Base-by-base conservation (phyloP, 2,113 vertebrate genomes). In the Alligator sinensis region DNA sequence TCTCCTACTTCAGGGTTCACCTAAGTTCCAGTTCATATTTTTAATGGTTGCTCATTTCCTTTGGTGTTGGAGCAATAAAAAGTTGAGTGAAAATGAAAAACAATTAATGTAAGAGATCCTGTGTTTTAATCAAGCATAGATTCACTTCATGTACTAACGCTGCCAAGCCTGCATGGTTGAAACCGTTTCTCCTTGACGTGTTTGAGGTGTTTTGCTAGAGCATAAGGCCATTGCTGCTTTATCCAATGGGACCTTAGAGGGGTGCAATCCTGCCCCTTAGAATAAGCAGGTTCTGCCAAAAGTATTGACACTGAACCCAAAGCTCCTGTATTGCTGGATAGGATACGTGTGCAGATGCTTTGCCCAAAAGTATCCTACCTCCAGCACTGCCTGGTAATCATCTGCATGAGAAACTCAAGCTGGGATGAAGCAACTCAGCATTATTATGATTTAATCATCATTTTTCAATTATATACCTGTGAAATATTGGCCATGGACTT, bases 31-130 rank as follows among this genome's bases (percentile, higher is more conserved):
- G 82, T 97, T 90, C 94, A 95, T 96, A 79, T 95, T 93, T 95
- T 93, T 96, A 96, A 93, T 2, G 12, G 76, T 93, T 86, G 81
- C 88, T 90, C 77, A 82, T 92, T 97, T 96, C 90, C 86, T 84
- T 54, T 24, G n/a, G 30, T 60, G 34, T 47, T 91, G 25, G 13
- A 81, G 86, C 92, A 93, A 92, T 86, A 55, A 85, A 96, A 92
- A 92, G 91, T 88, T 82, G 90, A 61, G 84, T 92, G 77, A 96
- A 94, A 96, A 96, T 94, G 88, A 96, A 95, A 96, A 88, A 93
- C 74, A 92, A 91, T 92, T 97, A 54, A 96, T 96, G 95, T 96
- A 95, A 94, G 94, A 89, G 86, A 81, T 59, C 89, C 92, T 84
- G 62, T 77, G 82, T 77, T 24, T 60, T 76, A 87, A 91, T 89